Conservation (phyloP, 2,888 invertebrate genomes). For the Candidula unifasciata region DNA sequence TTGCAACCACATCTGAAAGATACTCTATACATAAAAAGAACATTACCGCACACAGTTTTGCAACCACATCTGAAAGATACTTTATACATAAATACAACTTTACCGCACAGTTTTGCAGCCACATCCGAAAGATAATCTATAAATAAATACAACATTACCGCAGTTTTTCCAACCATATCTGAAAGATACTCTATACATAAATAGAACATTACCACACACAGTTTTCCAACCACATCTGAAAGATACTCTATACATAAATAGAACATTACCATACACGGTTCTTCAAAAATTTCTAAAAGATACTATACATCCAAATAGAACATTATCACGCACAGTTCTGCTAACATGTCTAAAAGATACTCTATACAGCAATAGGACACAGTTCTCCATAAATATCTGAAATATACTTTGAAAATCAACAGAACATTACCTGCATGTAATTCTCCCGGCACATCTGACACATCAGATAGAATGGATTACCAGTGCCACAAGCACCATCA, state of each 20-base stretch:
- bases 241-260: conserved; percentile 74
- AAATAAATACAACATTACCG: conserved; percentile 79
- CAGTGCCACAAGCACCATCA: conserved; percentile 80
- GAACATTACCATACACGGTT: conserved; percentile 74
- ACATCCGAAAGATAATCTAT: conserved; percentile 80
- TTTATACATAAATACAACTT: no score
- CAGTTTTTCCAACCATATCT: conserved; percentile 38
- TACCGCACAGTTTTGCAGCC: conserved; percentile 79
- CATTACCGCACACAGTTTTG: conserved; percentile 77
- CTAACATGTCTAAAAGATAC: no score
- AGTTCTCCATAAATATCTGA: no score
- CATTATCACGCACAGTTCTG: conserved; percentile 62
- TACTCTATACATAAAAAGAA: no score
- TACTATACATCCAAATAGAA: conserved; percentile 79
- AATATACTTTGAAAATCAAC: no score
- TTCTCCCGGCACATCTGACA: conserved; percentile 81
- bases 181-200: no score
- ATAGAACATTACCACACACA: conserved; percentile 68
- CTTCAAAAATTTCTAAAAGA: conserved; percentile 80
- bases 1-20: no score
- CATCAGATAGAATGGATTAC: conserved; percentile 79
- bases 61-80: conserved; percentile 81
- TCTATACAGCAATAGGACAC: no score
- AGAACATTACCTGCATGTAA: conserved; percentile 69
- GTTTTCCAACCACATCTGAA: conserved; percentile 80